Conservation (phyloP, 2,888 invertebrate species). For the Tachina lurida region DNA sequence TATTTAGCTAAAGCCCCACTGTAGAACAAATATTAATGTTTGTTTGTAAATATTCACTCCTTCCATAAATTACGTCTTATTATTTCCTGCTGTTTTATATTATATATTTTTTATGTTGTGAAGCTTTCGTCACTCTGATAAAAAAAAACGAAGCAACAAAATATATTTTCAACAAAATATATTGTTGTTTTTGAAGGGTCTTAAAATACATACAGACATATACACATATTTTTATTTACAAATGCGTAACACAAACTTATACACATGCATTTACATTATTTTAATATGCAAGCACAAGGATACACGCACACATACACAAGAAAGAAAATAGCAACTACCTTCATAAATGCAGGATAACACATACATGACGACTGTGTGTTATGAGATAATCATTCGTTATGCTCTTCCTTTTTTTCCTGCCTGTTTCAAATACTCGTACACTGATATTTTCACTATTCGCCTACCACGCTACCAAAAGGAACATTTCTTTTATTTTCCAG, state of each 20-base stretch:
- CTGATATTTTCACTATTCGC: neutral
- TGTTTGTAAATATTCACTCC: slow-evolving; percentile 54
- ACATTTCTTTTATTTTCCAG: neutral
- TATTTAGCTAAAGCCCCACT: slow-evolving; percentile 12
- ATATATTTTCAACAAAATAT: slow-evolving; percentile 26
- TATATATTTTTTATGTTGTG: slow-evolving; percentile 17
- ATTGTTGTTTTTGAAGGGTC: slow-evolving; percentile 62
- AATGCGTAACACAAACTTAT: neutral
- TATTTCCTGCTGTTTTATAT: slow-evolving; percentile 69
- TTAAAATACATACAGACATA: neutral
- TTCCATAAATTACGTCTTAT: slow-evolving; percentile 69
- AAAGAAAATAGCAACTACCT: neutral
- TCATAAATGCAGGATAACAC: neutral
- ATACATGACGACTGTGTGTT: slow-evolving; percentile 33
- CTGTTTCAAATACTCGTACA: slow-evolving; percentile 7
- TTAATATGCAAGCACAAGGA: slow-evolving; percentile 8
- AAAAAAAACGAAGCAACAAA: slow-evolving; percentile 25
- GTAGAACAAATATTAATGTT: neutral
- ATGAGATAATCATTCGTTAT: slow-evolving; percentile 66
- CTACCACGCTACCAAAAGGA: neutral
- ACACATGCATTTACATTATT: slow-evolving; percentile 16
- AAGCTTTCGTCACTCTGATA: slow-evolving; percentile 36
- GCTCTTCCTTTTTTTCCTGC: slow-evolving; percentile 46
- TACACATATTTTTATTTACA: neutral
- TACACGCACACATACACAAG: neutral